Evolutionary conservation across 2,888 invertebrate genomes (phyloP).

Genomic region (Alsophila aescularia): DNA sequence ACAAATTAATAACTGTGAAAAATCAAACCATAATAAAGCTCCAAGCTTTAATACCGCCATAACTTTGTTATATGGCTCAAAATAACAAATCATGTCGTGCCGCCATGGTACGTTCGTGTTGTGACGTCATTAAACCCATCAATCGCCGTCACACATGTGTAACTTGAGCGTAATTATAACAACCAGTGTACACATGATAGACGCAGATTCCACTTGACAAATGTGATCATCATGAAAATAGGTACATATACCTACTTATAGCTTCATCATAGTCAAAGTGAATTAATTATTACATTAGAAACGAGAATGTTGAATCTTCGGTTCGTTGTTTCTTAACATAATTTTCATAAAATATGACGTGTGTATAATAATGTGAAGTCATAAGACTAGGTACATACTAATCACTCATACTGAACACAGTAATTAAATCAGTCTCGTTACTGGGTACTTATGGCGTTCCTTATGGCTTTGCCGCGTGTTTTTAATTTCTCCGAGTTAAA

Average conservation of each 20-base stretch:
- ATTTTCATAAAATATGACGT: too few species aligned
- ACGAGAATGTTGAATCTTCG: too few species aligned
- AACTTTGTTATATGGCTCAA: not conserved
- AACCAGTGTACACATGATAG: slow-evolving; percentile 16
- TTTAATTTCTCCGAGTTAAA: too few species aligned
- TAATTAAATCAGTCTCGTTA: too few species aligned
- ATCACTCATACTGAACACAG: too few species aligned
- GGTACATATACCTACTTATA: not conserved
- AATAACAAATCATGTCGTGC: not conserved
- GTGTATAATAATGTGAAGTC: too few species aligned
- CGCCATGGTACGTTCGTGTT: slow-evolving; percentile 9
- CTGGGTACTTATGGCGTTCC: too few species aligned
- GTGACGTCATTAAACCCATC: slow-evolving; percentile 54
- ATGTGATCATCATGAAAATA: slow-evolving; percentile 3
- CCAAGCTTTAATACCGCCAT: not conserved
- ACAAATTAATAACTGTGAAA: slow-evolving; percentile 14
- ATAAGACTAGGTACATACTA: too few species aligned
- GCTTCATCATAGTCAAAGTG: not conserved
- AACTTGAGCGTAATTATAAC: slow-evolving; percentile 45
- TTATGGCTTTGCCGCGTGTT: too few species aligned
- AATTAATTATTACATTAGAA: not conserved
- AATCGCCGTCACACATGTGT: slow-evolving; percentile 54
- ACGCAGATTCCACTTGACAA: slow-evolving; percentile 7
- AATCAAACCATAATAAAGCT: not conserved
- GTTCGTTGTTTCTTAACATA: too few species aligned